Percentiles rank a stretch among this genome's conserved stretches.
Conservation (phyloP, 2,797 vertebrate genomes). For the Meriones psammophilus region DNA sequence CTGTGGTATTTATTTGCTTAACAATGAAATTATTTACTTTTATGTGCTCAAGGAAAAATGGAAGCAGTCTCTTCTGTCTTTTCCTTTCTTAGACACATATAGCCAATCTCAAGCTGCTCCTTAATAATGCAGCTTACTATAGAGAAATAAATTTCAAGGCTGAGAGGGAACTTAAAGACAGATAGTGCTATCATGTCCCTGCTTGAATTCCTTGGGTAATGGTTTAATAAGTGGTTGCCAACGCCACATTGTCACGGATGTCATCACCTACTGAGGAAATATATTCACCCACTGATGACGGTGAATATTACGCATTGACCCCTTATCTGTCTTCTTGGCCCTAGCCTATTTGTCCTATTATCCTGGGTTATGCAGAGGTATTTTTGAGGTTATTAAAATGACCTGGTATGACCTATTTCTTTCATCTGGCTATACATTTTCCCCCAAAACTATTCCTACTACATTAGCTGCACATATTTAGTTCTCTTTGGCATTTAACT, state of each 20-base stretch:
- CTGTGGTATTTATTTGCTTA: slow-evolving; percentile 26
- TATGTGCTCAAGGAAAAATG: neutral
- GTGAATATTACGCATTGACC: neutral
- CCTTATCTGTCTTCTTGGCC: neutral
- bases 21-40: neutral
- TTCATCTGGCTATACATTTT: neutral
- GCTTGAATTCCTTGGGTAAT: slow-evolving; percentile 11
- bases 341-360: neutral
- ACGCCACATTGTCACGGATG: neutral
- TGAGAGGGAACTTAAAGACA: slow-evolving; percentile 13
- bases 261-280: slow-evolving; percentile 1
- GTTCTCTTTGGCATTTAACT: neutral
- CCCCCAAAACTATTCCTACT: neutral
- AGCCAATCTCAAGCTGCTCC: neutral
- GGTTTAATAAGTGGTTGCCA: neutral
- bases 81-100: neutral
- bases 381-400: slow-evolving; percentile 41
- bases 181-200: neutral
- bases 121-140: neutral
- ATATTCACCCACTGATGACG: neutral
- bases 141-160: neutral
- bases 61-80: neutral
- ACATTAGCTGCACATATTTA: neutral
- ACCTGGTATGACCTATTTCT: neutral
- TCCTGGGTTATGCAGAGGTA: neutral